Evolutionary conservation across 1,140 invertebrate genomes (phyloP).

Genomic region (Drosophila suzukii): DNA sequence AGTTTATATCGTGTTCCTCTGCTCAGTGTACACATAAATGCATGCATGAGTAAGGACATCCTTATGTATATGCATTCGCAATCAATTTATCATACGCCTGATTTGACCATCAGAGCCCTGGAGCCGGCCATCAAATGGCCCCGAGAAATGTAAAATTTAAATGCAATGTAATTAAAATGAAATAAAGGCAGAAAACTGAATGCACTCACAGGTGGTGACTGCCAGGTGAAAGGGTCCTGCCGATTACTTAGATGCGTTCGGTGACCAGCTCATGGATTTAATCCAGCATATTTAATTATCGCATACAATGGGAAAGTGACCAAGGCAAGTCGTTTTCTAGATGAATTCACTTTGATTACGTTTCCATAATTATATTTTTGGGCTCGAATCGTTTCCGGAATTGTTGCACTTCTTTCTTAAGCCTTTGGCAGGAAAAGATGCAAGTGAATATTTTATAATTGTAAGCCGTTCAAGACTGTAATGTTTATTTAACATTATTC

Average conservation of each 20-base stretch:
- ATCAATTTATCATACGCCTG: conserved; percentile 76
- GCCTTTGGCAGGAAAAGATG: not conserved
- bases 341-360: conserved; percentile 23
- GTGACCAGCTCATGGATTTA: conserved; percentile 15
- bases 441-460: not conserved
- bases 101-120: conserved; percentile 52
- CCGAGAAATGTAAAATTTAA: conserved; percentile 49
- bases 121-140: conserved; percentile 23
- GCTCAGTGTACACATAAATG: not conserved
- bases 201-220: conserved; percentile 18
- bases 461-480: no score
- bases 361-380: conserved; percentile 33
- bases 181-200: conserved; percentile 52
- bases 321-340: conserved; percentile 24
- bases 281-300: conserved; percentile 42
- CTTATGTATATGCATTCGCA: conserved; percentile 45
- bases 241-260: conserved; percentile 24
- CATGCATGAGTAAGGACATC: conserved; percentile 16
- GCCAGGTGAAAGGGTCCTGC: conserved; percentile 17
- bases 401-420: not conserved
- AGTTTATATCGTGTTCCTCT: not conserved
- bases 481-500: not conserved
- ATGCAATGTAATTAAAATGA: conserved; percentile 72
- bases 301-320: conserved; percentile 19
- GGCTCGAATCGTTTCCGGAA: not conserved